Percentiles rank a stretch among this genome's conserved stretches.
Conservation (phyloP, 2,888 invertebrate species). For the Thumatha senex region DNA sequence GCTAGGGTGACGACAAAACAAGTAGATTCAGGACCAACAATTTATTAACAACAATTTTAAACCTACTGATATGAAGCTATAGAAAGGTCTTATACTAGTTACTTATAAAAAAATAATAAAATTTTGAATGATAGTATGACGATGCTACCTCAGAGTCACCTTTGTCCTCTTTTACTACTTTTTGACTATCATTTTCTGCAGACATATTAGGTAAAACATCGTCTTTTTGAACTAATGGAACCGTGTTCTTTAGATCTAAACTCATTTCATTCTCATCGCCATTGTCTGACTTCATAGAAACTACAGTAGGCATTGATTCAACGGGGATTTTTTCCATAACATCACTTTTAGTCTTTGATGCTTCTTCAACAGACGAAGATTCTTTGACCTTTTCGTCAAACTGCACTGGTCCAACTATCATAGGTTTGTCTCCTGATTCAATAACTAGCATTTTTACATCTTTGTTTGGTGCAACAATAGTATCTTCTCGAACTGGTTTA, state of each 20-base stretch:
- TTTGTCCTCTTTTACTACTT: conserved; percentile 37
- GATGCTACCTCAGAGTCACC: conserved; percentile 69
- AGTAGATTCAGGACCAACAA: no score
- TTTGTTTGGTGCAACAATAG: conserved; percentile 11
- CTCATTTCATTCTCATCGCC: conserved; percentile 15
- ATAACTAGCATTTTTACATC: conserved; percentile 33
- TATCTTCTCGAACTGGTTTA: conserved; percentile 49
- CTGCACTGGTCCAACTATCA: conserved; percentile 38
- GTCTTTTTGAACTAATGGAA: conserved; percentile 27
- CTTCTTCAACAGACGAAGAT: conserved; percentile 29
- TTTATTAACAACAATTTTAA: no score
- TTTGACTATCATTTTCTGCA: conserved; percentile 27
- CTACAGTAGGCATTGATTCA: conserved; percentile 42
- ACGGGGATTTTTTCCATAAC: conserved; percentile 31
- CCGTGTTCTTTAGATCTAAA: conserved; percentile 19
- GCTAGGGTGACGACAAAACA: no score
- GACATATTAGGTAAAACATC: conserved; percentile 20
- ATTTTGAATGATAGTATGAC: conserved; percentile 68
- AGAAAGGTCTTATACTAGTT: conserved; percentile 17
- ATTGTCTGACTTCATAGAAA: conserved; percentile 39
- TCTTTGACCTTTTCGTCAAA: conserved; percentile 15
- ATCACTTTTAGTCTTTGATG: conserved; percentile 39
- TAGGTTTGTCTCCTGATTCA: conserved; percentile 39
- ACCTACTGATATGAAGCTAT: conserved; percentile 4
- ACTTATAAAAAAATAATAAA: conserved; percentile 60